Evolutionary conservation across 2,113 vertebrate genomes (phyloP).

Genomic region (Galemys pyrenaicus): DNA sequence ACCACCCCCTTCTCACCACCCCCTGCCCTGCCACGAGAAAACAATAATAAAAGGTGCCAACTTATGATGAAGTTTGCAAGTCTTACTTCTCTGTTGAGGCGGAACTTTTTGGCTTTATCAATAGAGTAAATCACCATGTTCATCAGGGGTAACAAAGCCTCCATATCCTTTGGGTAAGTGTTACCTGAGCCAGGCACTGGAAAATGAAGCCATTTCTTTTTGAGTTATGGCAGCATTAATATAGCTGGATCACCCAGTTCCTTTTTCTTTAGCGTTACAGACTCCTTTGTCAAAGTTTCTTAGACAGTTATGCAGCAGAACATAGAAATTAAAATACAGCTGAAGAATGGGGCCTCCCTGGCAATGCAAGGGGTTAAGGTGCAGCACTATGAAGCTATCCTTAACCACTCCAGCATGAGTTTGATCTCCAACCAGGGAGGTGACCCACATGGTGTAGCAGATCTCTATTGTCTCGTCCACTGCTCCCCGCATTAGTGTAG

Average conservation of each 20-base stretch:
- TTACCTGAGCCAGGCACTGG: conserved; percentile 98
- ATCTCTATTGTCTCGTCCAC: no score
- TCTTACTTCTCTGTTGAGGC: conserved; percentile 97
- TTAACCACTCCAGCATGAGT: no score
- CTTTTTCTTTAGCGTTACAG: not conserved
- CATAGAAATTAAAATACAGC: conserved; percentile 38
- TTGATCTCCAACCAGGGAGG: no score
- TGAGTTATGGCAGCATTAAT: conserved; percentile 56
- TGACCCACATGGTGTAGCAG: no score
- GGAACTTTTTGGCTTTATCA: conserved; percentile 98
- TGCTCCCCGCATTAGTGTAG: no score
- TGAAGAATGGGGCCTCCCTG: no score
- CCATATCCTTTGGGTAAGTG: conserved; percentile 99
- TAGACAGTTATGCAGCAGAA: conserved; percentile 20
- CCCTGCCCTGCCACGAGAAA: not conserved
- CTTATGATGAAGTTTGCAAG: not conserved
- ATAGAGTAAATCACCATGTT: conserved; percentile 99
- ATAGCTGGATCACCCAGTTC: not conserved
- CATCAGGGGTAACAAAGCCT: conserved; percentile 96
- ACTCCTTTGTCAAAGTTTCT: conserved; percentile 35
- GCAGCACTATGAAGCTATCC: no score
- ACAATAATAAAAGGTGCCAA: conserved; percentile 1
- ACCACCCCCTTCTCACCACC: no score
- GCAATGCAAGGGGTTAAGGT: no score
- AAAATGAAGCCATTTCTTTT: conserved; percentile 68